Percentiles rank a stretch among this genome's conserved stretches.
Evolutionary conservation across 1,140 invertebrate genomes (phyloP).

Genomic region (Teleogryllus occipitalis): DNA sequence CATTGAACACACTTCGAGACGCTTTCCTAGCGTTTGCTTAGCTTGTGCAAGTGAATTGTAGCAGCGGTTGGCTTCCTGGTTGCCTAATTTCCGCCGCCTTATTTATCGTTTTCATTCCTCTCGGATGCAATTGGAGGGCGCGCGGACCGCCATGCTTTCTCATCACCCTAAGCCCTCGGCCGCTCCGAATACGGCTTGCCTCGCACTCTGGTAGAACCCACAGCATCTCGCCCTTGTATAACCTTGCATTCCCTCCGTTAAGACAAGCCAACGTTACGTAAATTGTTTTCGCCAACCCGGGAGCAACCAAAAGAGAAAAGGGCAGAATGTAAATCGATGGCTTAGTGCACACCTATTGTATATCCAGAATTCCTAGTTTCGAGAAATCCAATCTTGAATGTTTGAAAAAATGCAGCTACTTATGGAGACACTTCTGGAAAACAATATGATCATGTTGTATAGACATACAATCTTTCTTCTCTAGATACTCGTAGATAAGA

Average conservation of each 20-base stretch:
- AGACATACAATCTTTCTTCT: too few species aligned
- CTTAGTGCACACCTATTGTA: not conserved
- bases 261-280: not conserved
- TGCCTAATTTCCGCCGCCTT: not conserved
- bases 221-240: too few species aligned
- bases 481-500: too few species aligned
- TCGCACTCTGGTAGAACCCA: too few species aligned
- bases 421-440: too few species aligned
- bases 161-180: not conserved
- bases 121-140: not conserved
- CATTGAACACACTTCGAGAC: not conserved
- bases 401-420: too few species aligned
- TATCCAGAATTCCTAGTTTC: too few species aligned
- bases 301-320: not conserved
- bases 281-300: not conserved
- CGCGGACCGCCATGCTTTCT: not conserved
- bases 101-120: not conserved
- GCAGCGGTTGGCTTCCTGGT: not conserved
- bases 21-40: not conserved
- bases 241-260: not conserved
- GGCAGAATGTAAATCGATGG: not conserved
- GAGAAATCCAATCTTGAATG: too few species aligned
- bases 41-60: not conserved
- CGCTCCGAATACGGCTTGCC: not conserved
- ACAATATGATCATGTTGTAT: too few species aligned